Conservation (phyloP, 2,888 invertebrate genomes). For the Eristalis tenax region DNA sequence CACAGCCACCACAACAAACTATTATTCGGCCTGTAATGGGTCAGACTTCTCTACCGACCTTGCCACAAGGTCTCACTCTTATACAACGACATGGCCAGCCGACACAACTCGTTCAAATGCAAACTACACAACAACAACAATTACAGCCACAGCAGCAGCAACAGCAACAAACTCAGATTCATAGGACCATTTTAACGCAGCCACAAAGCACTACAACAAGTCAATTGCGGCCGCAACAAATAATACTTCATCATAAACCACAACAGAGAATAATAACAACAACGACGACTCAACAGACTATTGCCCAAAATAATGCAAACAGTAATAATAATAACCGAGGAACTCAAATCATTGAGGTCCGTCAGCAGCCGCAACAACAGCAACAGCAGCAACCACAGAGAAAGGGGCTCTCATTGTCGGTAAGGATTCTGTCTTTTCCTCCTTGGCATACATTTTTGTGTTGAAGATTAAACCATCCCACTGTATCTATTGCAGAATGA, state of each 20-base stretch:
- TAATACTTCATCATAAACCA: slow-evolving; percentile 79
- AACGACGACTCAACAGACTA: slow-evolving; percentile 58
- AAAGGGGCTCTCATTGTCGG: slow-evolving; percentile 80
- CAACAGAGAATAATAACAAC: slow-evolving; percentile 78
- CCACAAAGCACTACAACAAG: slow-evolving; percentile 75
- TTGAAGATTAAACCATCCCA: not conserved
- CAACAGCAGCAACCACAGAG: slow-evolving; percentile 80
- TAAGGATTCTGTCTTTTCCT: slow-evolving; percentile 72
- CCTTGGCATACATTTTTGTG: not conserved
- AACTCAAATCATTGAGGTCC: slow-evolving; percentile 78
- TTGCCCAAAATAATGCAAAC: slow-evolving; percentile 63
- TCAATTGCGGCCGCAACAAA: slow-evolving; percentile 79
- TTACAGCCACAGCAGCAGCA: slow-evolving; percentile 78
- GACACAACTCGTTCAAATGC: slow-evolving; percentile 81
- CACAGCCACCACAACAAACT: slow-evolving; percentile 79
- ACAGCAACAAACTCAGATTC: slow-evolving; percentile 74
- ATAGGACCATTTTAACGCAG: slow-evolving; percentile 80
- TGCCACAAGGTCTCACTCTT: slow-evolving; percentile 80
- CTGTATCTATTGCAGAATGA: slow-evolving; percentile 87
- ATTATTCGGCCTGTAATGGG: slow-evolving; percentile 80
- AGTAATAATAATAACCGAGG: slow-evolving; percentile 70
- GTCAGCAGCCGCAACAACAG: slow-evolving; percentile 76
- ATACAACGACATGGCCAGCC: slow-evolving; percentile 81
- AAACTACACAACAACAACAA: slow-evolving; percentile 75
- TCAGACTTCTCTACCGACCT: slow-evolving; percentile 77